Conservation (phyloP, 2,113 vertebrate species). For the Cyprinodon variegatus region DNA sequence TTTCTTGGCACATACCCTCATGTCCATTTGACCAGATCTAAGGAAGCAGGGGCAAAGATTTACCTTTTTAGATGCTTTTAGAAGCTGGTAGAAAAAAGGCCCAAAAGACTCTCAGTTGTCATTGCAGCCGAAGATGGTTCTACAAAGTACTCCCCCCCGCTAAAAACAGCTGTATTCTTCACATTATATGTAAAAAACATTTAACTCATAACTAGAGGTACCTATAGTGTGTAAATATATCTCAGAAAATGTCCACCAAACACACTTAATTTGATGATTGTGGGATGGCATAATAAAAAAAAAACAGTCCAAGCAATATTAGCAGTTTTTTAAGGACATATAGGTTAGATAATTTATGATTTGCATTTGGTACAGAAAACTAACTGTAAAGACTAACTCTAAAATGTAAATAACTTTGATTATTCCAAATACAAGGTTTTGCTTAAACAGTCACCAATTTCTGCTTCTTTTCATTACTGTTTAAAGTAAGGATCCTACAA, state of each 20-base stretch:
- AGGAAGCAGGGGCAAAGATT: neutral
- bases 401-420: neutral
- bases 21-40: neutral
- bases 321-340: neutral
- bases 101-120: neutral
- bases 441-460: neutral
- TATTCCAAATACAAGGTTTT: neutral
- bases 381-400: neutral
- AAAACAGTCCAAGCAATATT: neutral
- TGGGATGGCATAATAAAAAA: neutral
- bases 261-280: neutral
- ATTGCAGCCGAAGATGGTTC: neutral
- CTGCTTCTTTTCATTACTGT: neutral
- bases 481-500: conserved; percentile 37
- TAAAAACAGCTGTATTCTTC: neutral
- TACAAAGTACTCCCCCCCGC: neutral
- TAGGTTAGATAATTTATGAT: neutral
- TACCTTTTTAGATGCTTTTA: neutral
- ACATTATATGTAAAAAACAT: neutral
- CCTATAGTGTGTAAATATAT: neutral
- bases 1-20: neutral
- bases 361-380: neutral
- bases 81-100: neutral
- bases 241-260: neutral
- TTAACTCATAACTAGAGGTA: neutral